Conservation (phyloP, 2,113 vertebrate genomes). For the Dinomys branickii region DNA sequence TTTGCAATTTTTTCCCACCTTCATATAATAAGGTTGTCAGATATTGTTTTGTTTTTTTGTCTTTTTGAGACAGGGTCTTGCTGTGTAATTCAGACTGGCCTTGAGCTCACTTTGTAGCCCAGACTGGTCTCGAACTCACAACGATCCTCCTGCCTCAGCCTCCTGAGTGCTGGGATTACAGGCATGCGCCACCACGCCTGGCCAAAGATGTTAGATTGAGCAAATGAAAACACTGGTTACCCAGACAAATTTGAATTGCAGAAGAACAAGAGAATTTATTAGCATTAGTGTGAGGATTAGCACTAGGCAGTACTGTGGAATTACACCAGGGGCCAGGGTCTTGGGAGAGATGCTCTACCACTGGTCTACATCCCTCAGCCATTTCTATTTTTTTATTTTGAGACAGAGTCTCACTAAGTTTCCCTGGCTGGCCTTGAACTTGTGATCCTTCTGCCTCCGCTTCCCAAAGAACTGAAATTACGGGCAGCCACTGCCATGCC, state of each 20-base stretch:
- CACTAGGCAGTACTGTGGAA: neutral
- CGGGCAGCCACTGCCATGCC: neutral
- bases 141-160: no score
- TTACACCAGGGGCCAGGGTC: neutral
- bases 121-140: no score
- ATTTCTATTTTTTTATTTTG: neutral
- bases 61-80: no score
- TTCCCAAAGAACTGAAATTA: neutral
- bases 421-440: neutral
- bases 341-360: neutral
- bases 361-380: neutral
- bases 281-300: neutral
- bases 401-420: neutral
- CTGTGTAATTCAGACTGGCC: no score
- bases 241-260: neutral
- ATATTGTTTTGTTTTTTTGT: no score
- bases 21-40: neutral
- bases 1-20: neutral
- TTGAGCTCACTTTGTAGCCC: no score
- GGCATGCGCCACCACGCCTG: no score
- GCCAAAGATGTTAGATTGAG: conserved; percentile 20
- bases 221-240: neutral
- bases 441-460: neutral
- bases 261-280: neutral
- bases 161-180: no score